A percentile compares a stretch with the other conserved stretches of the same genome.
These are phyloP conservation scores for Onthophagus sagittarius DNA, from an alignment of 2,888 invertebrate species.

Conservation along the genomic window DNA sequence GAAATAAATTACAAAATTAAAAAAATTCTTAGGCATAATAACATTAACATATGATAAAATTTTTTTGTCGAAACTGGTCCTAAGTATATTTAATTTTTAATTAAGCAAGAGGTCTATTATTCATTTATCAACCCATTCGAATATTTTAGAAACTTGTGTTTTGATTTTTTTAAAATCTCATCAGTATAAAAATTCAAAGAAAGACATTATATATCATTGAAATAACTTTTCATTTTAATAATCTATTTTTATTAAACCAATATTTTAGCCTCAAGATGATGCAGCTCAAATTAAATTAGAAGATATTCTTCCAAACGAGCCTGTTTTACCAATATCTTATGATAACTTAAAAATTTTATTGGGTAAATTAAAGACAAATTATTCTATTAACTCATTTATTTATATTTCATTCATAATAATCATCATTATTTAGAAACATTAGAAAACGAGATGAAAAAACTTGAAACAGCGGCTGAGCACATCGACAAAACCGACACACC, in stretches of 20 bases:
- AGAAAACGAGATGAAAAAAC: constrained; percentile 75
- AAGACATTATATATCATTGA: too few relatives aligned
- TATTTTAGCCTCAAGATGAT: constrained; percentile 68
- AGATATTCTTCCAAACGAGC: constrained; percentile 74
- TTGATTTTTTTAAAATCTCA: too few relatives aligned
- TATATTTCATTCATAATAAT: neutral
- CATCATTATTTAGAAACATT: constrained; percentile 62
- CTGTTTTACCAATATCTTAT: constrained; percentile 66
- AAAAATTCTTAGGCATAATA: too few relatives aligned
- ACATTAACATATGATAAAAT: too few relatives aligned
- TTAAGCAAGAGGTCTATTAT: too few relatives aligned
- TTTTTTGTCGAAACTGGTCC: too few relatives aligned
- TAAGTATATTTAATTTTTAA: too few relatives aligned
- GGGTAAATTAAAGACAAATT: constrained; percentile 58
- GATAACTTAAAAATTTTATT: constrained; percentile 82
- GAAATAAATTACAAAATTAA: too few relatives aligned
- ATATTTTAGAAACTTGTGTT: too few relatives aligned
- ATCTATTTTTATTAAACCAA: constrained; percentile 4
- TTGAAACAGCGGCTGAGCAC: constrained; percentile 63
- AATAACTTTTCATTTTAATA: too few relatives aligned
- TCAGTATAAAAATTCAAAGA: too few relatives aligned
- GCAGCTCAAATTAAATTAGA: constrained; percentile 69
- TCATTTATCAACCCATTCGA: too few relatives aligned
- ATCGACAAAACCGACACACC: constrained; percentile 43
- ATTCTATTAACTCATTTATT: neutral